phyloP scores from a whole-genome alignment of 2,888 invertebrate genomes.

The Agrochola litura region DNA sequence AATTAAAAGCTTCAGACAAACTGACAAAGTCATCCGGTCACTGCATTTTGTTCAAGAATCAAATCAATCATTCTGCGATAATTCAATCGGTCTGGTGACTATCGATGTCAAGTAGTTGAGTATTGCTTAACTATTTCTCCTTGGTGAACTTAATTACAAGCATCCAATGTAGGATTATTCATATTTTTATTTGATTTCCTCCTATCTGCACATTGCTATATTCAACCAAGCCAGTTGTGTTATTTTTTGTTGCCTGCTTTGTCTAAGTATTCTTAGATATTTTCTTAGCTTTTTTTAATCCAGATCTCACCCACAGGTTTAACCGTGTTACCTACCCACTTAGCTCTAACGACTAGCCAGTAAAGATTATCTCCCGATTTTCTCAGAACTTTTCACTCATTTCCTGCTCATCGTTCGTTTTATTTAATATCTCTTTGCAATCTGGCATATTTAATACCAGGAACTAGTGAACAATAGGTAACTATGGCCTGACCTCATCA shows the following conservation, averaged over 20 bases:
- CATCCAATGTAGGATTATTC: neutral
- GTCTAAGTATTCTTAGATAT: too few species aligned
- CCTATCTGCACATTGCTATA: neutral
- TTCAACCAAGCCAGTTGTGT: neutral
- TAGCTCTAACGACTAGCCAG: constrained; percentile 46
- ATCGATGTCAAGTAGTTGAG: constrained; percentile 40
- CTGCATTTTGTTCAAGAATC: constrained; percentile 35
- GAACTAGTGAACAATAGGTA: constrained; percentile 56
- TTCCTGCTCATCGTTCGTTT: constrained; percentile 38
- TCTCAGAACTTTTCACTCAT: constrained; percentile 51
- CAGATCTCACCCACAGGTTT: constrained; percentile 19
- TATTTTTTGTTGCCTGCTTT: neutral
- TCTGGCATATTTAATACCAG: constrained; percentile 41
- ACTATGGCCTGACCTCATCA: constrained; percentile 54
- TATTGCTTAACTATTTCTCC: constrained; percentile 25
- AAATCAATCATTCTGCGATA: constrained; percentile 43
- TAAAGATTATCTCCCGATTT: constrained; percentile 44
- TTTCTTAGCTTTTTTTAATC: constrained; percentile 8
- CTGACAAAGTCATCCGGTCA: constrained; percentile 29
- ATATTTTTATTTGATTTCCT: neutral
- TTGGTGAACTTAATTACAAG: neutral
- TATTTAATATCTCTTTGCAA: constrained; percentile 21
- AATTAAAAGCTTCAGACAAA: constrained; percentile 27
- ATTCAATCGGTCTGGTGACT: constrained; percentile 36
- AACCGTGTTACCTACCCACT: constrained; percentile 49